Evolutionary conservation across 2,888 invertebrate species (phyloP), one percentile per base, ranked within the genome.

Genomic region (Sceliomorpha sp.): DNA sequence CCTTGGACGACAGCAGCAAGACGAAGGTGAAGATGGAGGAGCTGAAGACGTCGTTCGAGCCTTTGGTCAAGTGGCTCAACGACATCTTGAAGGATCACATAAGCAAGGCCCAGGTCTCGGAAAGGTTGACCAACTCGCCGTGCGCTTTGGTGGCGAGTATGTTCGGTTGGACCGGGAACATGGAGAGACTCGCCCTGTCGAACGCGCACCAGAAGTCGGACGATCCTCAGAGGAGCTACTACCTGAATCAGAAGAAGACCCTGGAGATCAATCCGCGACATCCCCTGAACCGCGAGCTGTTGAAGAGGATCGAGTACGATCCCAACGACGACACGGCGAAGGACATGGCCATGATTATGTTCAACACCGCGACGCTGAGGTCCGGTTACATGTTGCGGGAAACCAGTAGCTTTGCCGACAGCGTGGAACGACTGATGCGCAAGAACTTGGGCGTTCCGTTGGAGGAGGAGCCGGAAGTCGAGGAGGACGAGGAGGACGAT

Each of bases 121-220:
- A 98, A 78, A 92, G 98, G 58, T 90, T 99, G 59, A 93, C 94
- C 64, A 94, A 94, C 82, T 98, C 98, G 4, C 99, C 99, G 0
- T 98, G 98, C 88, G 99, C 98, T 47, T 91, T 99, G 47, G 97
- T 98, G 40, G 99, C 99, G 73, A 60, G 60, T 64, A 94, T 96
- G 91, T 99, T 97, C 89, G 98, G 98, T 76, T 99, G 98, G 98
- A 98, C 98, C 79, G 99, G 98, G 81, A 99, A 99, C 89, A 99
- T 99, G 99, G 99, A 99, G 90, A 92, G 99, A 9, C n/a, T 70
- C 13, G 98, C 98, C 70, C 89, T 95, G 72, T 95, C 96, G 39
- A 99, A 99, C 89, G 98, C 99, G 9, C 98, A 99, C 89, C 97
- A 98, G 88, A 99, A 99, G 88, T 89, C 94, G 2, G 96, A 98